These are phyloP conservation scores for Oligia fasciuncula DNA, from an alignment of 2,888 invertebrate species.

Conservation along the genomic window DNA sequence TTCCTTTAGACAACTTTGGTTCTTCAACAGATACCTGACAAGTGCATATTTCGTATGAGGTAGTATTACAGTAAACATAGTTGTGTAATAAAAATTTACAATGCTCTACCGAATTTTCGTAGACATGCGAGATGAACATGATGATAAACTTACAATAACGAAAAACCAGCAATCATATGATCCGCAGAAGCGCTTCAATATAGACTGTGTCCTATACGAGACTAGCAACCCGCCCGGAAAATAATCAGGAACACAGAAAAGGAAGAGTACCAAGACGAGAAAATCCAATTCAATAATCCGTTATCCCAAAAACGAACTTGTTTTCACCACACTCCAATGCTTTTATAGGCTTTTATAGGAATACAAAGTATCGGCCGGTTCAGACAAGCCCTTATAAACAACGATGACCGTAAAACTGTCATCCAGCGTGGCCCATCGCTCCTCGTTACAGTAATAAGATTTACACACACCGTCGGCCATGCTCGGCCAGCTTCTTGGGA, in stretches of 20 bases:
- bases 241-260: constrained; percentile 1
- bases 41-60: background rate
- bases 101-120: background rate
- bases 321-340: background rate
- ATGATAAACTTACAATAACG: background rate
- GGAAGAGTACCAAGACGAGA: background rate
- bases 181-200: background rate
- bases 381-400: constrained; percentile 44
- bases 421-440: constrained; percentile 35
- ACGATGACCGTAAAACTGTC: constrained; percentile 53
- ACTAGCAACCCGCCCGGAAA: background rate
- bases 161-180: background rate
- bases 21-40: background rate
- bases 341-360: constrained; percentile 26
- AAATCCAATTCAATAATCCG: background rate
- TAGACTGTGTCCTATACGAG: background rate
- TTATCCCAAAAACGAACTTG: constrained; percentile 2
- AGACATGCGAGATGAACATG: background rate
- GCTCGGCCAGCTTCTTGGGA: constrained; percentile 39
- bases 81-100: background rate
- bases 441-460: constrained; percentile 62
- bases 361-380: constrained; percentile 45
- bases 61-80: background rate
- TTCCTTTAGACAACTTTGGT: too few species aligned
- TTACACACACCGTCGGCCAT: constrained; percentile 28